A percentile compares a stretch with the other conserved stretches of the same genome.
phyloP scores from a whole-genome alignment of 2,888 invertebrate species.

The Andricus curvator region DNA sequence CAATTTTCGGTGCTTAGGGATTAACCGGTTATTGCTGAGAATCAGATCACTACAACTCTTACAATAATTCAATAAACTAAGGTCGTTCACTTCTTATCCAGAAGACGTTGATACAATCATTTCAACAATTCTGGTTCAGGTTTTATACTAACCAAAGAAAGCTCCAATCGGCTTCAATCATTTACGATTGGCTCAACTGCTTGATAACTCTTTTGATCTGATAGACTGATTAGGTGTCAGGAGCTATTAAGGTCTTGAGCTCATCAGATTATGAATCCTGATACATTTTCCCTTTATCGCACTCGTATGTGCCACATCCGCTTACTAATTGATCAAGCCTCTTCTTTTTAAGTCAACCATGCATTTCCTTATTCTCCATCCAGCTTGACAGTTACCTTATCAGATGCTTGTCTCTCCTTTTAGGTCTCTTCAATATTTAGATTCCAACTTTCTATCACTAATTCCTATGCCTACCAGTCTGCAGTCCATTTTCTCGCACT shows the following conservation, averaged over 20 bases:
- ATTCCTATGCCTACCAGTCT: conserved; percentile 5
- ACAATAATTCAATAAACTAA: too few species aligned
- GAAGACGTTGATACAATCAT: too few species aligned
- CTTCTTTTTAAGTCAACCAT: not conserved
- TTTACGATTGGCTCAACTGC: not conserved
- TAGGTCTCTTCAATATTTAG: conserved; percentile 15
- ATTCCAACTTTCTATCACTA: conserved; percentile 24
- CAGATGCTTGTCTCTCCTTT: conserved; percentile 13
- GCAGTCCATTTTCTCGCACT: not conserved
- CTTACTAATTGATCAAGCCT: conserved; percentile 7
- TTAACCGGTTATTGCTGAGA: not conserved
- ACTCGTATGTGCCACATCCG: not conserved
- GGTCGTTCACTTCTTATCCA: not conserved
- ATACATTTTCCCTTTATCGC: not conserved
- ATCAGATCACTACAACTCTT: not conserved
- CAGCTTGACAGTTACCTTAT: conserved; percentile 29
- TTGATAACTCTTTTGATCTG: not conserved
- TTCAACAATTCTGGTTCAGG: not conserved
- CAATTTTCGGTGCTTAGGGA: not conserved
- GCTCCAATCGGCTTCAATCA: not conserved
- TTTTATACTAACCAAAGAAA: not conserved
- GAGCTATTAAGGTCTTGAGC: not conserved
- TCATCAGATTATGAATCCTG: not conserved
- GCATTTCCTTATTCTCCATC: conserved; percentile 4
- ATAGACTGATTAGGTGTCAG: not conserved